Conservation (phyloP, 2,888 invertebrate genomes). For the Cerceris ruficornis region DNA sequence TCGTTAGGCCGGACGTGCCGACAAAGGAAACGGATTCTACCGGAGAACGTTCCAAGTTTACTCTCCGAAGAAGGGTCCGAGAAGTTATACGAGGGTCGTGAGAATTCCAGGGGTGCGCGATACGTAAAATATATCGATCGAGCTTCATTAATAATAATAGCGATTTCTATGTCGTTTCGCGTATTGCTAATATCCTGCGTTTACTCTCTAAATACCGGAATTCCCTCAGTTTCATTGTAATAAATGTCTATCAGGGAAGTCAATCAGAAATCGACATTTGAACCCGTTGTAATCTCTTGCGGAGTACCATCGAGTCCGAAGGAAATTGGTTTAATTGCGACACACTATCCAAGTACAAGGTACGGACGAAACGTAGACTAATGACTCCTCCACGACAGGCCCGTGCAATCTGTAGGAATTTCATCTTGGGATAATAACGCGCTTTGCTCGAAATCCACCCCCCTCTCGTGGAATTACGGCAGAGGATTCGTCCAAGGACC, state of each 20-base stretch:
- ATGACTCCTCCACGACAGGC: conserved; percentile 13
- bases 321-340: not conserved
- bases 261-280: not conserved
- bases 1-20: conserved; percentile 68
- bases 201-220: conserved; percentile 5
- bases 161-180: conserved; percentile 24
- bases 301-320: not conserved
- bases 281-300: not conserved
- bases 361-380: conserved; percentile 28
- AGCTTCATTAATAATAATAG: conserved; percentile 71
- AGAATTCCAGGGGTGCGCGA: conserved; percentile 49
- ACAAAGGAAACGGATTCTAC: conserved; percentile 70
- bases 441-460: conserved; percentile 17
- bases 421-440: conserved; percentile 40
- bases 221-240: conserved; percentile 52
- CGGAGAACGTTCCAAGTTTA: conserved; percentile 56
- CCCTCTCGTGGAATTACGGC: conserved; percentile 42
- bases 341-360: not conserved
- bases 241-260: conserved; percentile 20
- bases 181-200: conserved; percentile 41
- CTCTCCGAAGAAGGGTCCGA: conserved; percentile 34
- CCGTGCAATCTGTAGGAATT: conserved; percentile 47
- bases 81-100: conserved; percentile 44
- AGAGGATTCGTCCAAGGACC: conserved; percentile 52
- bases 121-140: conserved; percentile 53